phyloP scores from a whole-genome alignment of 2,797 vertebrate genomes.

The Chelidonichthys spinosus region DNA sequence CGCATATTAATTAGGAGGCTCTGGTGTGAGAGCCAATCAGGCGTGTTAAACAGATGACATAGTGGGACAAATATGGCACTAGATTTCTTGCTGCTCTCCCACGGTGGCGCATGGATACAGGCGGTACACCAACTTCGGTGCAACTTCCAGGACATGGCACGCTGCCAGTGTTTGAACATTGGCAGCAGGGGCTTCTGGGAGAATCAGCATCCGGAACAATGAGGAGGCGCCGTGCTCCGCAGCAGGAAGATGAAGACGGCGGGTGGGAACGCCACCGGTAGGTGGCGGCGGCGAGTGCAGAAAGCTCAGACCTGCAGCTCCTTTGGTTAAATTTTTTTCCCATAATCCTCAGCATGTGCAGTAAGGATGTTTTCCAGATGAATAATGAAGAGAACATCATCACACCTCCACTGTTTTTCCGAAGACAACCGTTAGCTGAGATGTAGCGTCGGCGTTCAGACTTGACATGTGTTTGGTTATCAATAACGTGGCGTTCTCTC shows the following conservation, averaged over 20 bases:
- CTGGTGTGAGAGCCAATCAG: conserved; percentile 81
- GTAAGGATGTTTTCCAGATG: conserved; percentile 24
- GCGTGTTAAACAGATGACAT: conserved; percentile 82
- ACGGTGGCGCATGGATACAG: conserved; percentile 80
- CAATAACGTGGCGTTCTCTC: conserved; percentile 60
- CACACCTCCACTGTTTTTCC: conserved; percentile 51
- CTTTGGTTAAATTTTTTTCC: conserved; percentile 29
- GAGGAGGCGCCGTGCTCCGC: conserved; percentile 64
- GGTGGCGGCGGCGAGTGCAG: conserved; percentile 76
- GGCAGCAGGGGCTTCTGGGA: conserved; percentile 74
- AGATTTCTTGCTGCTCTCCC: conserved; percentile 81
- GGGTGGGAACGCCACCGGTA: conserved; percentile 53
- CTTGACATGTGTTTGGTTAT: conserved; percentile 76
- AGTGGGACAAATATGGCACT: conserved; percentile 80
- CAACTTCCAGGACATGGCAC: conserved; percentile 70
- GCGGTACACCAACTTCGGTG: conserved; percentile 28
- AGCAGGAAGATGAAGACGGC: conserved; percentile 54
- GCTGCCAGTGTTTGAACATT: conserved; percentile 76
- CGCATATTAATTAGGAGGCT: conserved; percentile 85
- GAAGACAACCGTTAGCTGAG: conserved; percentile 69
- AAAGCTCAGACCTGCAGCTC: conserved; percentile 22
- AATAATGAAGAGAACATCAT: neutral
- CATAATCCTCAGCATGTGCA: conserved; percentile 19
- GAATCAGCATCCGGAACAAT: conserved; percentile 74
- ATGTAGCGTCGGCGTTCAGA: conserved; percentile 66